Conservation (phyloP, 2,113 vertebrate species). For the Tiliqua scincoides region DNA sequence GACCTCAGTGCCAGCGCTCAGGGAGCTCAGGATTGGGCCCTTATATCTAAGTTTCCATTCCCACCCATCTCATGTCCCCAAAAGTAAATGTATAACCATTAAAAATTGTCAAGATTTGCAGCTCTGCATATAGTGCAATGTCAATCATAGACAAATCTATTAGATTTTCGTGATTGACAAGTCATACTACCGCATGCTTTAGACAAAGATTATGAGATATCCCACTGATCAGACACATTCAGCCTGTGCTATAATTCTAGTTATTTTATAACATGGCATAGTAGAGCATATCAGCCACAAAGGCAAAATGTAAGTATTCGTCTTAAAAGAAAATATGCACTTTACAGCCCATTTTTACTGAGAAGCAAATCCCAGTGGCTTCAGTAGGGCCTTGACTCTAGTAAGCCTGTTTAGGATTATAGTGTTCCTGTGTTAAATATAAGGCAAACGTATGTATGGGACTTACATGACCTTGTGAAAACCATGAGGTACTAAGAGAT, state of each 20-base stretch:
- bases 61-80: background rate
- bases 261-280: background rate
- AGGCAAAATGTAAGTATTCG: background rate
- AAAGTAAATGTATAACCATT: background rate
- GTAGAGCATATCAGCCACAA: background rate
- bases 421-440: too few relatives aligned
- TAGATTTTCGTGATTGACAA: background rate
- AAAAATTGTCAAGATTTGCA: slow-evolving; percentile 19
- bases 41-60: background rate
- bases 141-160: background rate
- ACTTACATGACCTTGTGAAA: background rate
- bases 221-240: background rate
- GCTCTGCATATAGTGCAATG: background rate
- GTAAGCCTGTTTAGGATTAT: too few relatives aligned
- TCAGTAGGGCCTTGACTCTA: too few relatives aligned
- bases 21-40: too few relatives aligned
- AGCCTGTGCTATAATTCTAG: background rate
- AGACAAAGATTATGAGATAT: background rate
- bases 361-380: background rate
- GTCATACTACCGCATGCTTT: background rate
- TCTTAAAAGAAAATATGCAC: background rate
- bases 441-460: too few relatives aligned
- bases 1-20: too few relatives aligned
- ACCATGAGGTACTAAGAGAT: background rate
- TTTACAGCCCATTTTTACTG: background rate